Evolutionary conservation across 2,888 invertebrate genomes (phyloP).

Genomic region (Branchellion lobata): DNA sequence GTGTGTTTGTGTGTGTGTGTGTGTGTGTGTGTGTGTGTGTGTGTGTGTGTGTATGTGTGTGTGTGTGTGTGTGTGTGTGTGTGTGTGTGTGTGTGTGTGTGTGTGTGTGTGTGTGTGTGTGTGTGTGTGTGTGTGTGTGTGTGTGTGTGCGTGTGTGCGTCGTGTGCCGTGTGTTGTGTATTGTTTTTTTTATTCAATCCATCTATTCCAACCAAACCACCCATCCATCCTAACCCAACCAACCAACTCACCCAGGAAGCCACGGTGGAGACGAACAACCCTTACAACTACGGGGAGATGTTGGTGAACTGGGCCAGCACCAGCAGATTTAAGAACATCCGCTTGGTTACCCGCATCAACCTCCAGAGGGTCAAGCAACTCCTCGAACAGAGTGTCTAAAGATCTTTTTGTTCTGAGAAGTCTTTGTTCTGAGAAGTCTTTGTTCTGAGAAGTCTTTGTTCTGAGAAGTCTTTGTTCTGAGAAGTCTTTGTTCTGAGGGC

Average conservation of each 20-base stretch:
- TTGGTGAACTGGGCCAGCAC: background rate
- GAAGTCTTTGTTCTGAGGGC: no score
- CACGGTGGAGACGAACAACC: background rate
- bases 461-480: no score
- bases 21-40: constrained; percentile 17
- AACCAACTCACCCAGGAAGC: background rate
- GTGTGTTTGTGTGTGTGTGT: constrained; percentile 12
- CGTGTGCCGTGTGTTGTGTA: no score
- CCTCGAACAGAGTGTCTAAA: background rate
- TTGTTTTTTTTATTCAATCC: no score
- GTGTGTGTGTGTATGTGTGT: background rate
- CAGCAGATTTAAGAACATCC: background rate
- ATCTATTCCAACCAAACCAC: no score
- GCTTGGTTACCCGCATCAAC: background rate
- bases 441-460: no score
- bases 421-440: background rate
- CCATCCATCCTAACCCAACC: no score
- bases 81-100: no score
- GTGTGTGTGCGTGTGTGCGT: background rate
- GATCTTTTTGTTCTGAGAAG: background rate
- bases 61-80: background rate
- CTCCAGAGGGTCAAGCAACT: background rate
- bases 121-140: background rate
- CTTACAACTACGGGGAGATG: background rate
- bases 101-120: no score